Evolutionary conservation across 2,797 vertebrate genomes (phyloP), one percentile per base, ranked within the genome.

Genomic region (Sorex maritimensis): DNA sequence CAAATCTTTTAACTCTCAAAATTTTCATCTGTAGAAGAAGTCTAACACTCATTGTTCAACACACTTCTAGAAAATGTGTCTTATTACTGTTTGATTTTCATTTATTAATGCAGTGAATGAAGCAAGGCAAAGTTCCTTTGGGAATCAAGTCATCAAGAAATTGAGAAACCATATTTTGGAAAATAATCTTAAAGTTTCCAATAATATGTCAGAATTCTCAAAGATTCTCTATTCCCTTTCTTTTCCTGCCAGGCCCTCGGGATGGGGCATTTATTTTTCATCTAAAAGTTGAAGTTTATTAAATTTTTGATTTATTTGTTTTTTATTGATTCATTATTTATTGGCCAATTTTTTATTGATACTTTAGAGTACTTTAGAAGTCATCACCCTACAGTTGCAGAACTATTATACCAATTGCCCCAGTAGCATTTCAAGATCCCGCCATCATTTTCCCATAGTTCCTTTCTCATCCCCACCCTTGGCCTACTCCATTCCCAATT

Each of bases 101-200:
- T 91, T 88, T 8, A 12, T 23, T 28, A 52, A 19, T 38, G 10
- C 73, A 52, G 26, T n/a, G 13, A 71, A 6, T 74, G 6, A 86
- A 93, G 30, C 19, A 74, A 82, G 34, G 3, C 13, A 83, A 90
- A 84, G 10, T 28, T 94, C 80, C 46, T n/a, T 71, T 82, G 52
- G 46, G 34, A 86, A 77, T 71, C 28, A 83, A 85, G 81, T 81
- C 55, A 75, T 90, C 52, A 88, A 7, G 69, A 87, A 94, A 85
- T 24, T 24, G 8, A 79, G 26, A 87, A 75, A 74, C 2, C 5
- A 86, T n/a, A 23, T 52, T 89, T 95, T 3, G 69, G 71, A 85
- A 87, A 92, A 79, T 85, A 28, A 90, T 15, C n/a, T 74, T 17
- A 30, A 4, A 21, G 1, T 92, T 88, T 82, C 74, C 49, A 72